Evolutionary conservation across 2,888 invertebrate genomes (phyloP).

Genomic region (Mylabris sibirica): DNA sequence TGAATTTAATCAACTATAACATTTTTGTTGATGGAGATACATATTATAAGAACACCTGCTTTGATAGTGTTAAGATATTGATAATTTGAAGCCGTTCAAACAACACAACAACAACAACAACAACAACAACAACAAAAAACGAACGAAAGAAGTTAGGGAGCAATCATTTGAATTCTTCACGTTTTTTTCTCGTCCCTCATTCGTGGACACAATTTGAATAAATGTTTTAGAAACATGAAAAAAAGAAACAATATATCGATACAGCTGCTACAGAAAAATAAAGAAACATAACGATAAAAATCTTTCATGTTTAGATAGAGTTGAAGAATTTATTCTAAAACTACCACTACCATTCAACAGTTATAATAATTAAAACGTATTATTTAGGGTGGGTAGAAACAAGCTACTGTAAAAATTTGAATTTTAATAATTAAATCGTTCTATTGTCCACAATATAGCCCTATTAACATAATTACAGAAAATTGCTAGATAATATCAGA

Average conservation of each 20-base stretch:
- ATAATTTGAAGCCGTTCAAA: neutral
- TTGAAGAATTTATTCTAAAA: neutral
- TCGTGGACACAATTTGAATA: neutral
- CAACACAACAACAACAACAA: too few species aligned
- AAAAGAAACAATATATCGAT: neutral
- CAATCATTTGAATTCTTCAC: neutral
- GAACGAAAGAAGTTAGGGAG: neutral
- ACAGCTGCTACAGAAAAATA: neutral
- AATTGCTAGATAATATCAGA: too few species aligned
- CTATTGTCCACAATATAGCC: neutral
- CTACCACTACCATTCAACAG: neutral
- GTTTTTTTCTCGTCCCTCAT: neutral
- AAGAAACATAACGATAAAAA: neutral
- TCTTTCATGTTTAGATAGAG: neutral
- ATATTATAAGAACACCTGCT: neutral
- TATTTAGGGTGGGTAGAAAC: neutral
- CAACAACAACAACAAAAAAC: too few species aligned
- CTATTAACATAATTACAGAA: too few species aligned
- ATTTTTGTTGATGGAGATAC: neutral
- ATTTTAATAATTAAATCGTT: neutral
- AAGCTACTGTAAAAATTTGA: neutral
- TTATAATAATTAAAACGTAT: neutral
- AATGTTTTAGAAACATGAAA: neutral
- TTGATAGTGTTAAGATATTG: neutral
- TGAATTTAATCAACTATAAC: constrained; percentile 20